Evolutionary conservation across 2,797 vertebrate genomes (phyloP).

Genomic region (Fratercula arctica): DNA sequence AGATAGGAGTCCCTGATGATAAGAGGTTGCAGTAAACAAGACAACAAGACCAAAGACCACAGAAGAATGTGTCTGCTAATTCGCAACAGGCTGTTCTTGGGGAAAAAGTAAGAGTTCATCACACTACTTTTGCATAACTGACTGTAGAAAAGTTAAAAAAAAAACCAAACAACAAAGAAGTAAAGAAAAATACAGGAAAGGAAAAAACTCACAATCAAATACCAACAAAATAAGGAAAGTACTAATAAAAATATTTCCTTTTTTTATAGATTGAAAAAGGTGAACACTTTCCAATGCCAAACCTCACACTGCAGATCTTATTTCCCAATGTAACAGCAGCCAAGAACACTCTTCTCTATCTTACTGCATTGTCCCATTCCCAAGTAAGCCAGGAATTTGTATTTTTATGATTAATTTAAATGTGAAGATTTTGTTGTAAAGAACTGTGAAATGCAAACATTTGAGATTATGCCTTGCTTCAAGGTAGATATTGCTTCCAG

Average conservation of each 20-base stretch:
- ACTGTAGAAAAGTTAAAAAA: not conserved
- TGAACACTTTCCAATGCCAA: constrained; percentile 77
- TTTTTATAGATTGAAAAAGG: constrained; percentile 82
- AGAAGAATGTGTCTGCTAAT: not conserved
- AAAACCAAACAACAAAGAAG: not conserved
- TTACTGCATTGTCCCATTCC: constrained; percentile 78
- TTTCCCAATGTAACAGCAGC: constrained; percentile 82
- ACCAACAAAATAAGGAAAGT: not conserved
- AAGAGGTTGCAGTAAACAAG: not conserved
- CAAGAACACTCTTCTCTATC: constrained; percentile 84
- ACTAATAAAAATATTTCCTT: not conserved
- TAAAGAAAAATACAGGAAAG: not conserved
- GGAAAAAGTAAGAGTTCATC: not conserved
- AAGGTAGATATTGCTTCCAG: not conserved
- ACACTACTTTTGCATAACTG: not conserved
- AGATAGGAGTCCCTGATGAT: not conserved
- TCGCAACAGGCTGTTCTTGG: not conserved
- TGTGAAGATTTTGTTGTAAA: not conserved
- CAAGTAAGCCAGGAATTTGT: constrained; percentile 70
- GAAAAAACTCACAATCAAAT: not conserved
- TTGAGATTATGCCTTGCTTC: not conserved
- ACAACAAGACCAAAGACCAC: not conserved
- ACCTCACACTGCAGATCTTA: constrained; percentile 81
- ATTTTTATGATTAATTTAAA: not conserved
- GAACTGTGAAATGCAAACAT: not conserved